Evolutionary conservation across 2,113 vertebrate genomes (phyloP).

Genomic region (Salvator merianae): DNA sequence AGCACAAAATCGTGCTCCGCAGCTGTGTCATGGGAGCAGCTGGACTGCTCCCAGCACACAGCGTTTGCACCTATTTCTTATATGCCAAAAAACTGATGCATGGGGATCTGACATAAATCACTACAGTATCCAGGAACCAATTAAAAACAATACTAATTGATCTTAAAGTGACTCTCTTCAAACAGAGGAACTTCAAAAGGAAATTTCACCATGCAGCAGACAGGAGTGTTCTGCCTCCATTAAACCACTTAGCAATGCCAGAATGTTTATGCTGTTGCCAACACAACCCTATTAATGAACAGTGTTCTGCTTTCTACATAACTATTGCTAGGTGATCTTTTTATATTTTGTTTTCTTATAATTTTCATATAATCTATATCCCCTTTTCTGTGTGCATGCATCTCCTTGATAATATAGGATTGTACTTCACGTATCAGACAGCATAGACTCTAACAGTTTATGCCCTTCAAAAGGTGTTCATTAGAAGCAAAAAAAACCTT

Average conservation of each 20-base stretch:
- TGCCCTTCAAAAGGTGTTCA: not conserved
- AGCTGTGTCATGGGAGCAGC: too few species aligned
- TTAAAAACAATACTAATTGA: not conserved
- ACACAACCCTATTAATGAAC: not conserved
- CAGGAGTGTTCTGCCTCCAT: not conserved
- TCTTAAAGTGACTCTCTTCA: not conserved
- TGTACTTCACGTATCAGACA: not conserved
- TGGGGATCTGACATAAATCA: not conserved
- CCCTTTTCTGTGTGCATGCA: not conserved
- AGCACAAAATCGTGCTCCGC: too few species aligned
- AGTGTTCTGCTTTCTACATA: not conserved
- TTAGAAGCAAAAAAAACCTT: too few species aligned
- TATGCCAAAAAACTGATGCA: not conserved
- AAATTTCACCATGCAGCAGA: not conserved
- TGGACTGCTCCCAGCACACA: too few species aligned
- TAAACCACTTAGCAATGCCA: not conserved
- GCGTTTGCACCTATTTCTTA: too few species aligned
- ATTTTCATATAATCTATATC: not conserved
- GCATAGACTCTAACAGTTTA: not conserved
- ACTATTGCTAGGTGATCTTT: not conserved
- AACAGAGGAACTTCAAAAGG: not conserved
- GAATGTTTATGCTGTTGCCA: not conserved
- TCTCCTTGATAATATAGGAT: not conserved
- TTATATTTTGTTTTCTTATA: not conserved
- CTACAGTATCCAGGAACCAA: not conserved